Base-by-base conservation (phyloP, 2,888 invertebrate genomes). In the Sylvicola cinctus region DNA sequence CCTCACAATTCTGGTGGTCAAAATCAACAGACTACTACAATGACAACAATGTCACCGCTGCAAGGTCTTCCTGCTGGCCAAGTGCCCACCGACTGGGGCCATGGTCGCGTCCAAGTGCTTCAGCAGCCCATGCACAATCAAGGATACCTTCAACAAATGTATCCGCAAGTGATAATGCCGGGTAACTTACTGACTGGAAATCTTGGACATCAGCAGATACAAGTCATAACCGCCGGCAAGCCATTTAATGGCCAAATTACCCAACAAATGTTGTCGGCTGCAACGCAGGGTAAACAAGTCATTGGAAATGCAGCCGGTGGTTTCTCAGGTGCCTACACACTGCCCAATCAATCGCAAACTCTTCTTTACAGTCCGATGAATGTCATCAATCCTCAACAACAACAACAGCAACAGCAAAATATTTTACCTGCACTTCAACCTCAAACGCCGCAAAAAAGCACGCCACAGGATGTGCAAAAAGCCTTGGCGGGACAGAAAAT, bases 141-240 rank as follows among this genome's bases (percentile, higher is more conserved):
- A 31, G 68, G 76, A 3, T 83, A 84, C 48, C 55, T 85, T 33
- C 80, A 75, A 47, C 81, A 81, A 50, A 49, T 87, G 40, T 83
- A 81, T 55, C 68, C 78, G 1, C 83, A 78, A 48, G 80, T 87
- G 39, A 55, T 88, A 16, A 80, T 87, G 71, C 81, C 83, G 0
- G 72, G 83, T 2, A 77, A 77, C 51, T 63, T 84, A 6, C 67
- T 85, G 51, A 80, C 51, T 33, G 46, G 51, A 1, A 49, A 52
- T 1, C 36, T 58, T 6, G 55, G 55, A 1, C 56, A 55, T 38
- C 58, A 55, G 40, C 55, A 55, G 10, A 57, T 60, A 28, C 58
- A 83, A 71, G 78, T 84, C 37, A 83, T 85, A 41, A 71, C 84
- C 6, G 72, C 79, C 14, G 73, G 78, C 16, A 87, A 87, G 50